Evolutionary conservation across 2,888 invertebrate species (phyloP).

Genomic region (Tetragonula carbonaria): DNA sequence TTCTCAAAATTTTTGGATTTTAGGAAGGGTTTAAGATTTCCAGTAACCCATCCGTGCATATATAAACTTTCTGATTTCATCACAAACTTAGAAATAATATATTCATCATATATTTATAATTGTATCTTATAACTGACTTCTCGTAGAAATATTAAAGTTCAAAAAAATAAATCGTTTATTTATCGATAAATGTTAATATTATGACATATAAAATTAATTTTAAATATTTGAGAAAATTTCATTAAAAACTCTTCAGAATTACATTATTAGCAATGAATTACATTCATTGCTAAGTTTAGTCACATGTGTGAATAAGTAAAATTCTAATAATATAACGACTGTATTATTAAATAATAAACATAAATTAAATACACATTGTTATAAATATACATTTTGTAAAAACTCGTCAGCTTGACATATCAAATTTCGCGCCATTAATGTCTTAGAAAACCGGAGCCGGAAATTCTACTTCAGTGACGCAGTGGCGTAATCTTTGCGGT

Average conservation of each 20-base stretch:
- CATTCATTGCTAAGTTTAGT: not conserved
- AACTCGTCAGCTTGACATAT: not conserved
- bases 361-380: not conserved
- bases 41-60: too few relatives aligned
- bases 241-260: not conserved
- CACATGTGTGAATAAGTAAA: not conserved
- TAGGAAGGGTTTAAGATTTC: too few relatives aligned
- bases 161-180: not conserved
- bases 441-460: conserved; percentile 58
- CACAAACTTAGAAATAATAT: not conserved
- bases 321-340: not conserved
- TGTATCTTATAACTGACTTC: not conserved
- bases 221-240: not conserved
- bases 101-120: not conserved
- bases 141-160: not conserved
- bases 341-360: not conserved
- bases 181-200: not conserved
- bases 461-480: conserved; percentile 59
- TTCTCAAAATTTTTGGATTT: too few relatives aligned
- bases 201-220: not conserved
- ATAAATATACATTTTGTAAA: not conserved
- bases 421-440: conserved; percentile 54
- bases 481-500: conserved; percentile 66
- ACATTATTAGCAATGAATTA: not conserved
- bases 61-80: not conserved